These are phyloP conservation scores for Ctenosaura bakeri DNA, from an alignment of 2,797 vertebrate genomes.

Conservation along the genomic window DNA sequence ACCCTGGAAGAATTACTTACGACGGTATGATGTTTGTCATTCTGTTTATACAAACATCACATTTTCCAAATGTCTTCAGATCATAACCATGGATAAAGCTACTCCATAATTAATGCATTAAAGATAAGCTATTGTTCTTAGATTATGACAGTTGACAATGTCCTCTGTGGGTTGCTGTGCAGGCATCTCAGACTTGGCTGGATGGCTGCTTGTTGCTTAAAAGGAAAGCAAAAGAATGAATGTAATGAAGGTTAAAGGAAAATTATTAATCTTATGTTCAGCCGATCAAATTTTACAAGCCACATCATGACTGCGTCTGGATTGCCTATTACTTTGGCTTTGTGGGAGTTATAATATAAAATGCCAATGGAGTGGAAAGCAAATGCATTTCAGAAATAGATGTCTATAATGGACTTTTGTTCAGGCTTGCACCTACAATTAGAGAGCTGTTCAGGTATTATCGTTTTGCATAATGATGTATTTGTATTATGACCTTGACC, in stretches of 20 bases:
- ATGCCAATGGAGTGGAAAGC: slow-evolving; percentile 32
- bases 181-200: background rate
- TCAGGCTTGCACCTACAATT: slow-evolving; percentile 5
- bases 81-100: background rate
- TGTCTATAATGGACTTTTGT: slow-evolving; percentile 8
- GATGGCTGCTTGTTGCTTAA: background rate
- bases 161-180: background rate
- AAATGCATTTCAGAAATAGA: slow-evolving; percentile 47
- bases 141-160: background rate
- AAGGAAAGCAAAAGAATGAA: background rate
- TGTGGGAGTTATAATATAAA: slow-evolving; percentile 41
- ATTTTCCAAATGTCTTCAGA: background rate
- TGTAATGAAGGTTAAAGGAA: slow-evolving; percentile 47
- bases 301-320: slow-evolving; percentile 6
- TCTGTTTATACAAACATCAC: background rate
- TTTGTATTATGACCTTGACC: background rate
- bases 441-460: background rate
- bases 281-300: slow-evolving; percentile 21
- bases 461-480: background rate
- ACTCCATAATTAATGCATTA: background rate
- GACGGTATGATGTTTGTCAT: background rate
- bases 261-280: slow-evolving; percentile 27
- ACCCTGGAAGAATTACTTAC: background rate
- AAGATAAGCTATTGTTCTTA: background rate
- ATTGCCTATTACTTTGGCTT: slow-evolving; percentile 23